These are phyloP conservation scores for Lithophane socia DNA, from an alignment of 2,888 invertebrate genomes.

Conservation along the genomic window DNA sequence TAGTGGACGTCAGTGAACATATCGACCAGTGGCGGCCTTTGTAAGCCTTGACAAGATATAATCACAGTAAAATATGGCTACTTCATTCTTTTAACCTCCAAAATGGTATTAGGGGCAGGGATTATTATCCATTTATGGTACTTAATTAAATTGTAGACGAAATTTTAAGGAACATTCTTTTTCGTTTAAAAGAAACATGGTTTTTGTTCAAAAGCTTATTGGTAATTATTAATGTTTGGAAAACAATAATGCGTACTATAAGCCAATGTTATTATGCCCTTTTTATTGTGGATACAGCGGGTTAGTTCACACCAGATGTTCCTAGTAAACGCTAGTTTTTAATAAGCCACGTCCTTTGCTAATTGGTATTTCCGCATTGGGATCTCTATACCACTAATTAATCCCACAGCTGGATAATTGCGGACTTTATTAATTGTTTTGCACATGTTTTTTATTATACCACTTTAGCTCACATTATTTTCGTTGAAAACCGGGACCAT, in stretches of 20 bases:
- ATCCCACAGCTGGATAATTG: slow-evolving; percentile 66
- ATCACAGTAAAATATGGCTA: slow-evolving; percentile 25
- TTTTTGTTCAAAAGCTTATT: not conserved
- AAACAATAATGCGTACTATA: not conserved
- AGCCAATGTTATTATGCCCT: not conserved
- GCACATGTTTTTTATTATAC: slow-evolving; percentile 70
- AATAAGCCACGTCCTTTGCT: slow-evolving; percentile 70
- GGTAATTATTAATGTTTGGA: not conserved
- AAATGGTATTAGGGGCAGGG: slow-evolving; percentile 2
- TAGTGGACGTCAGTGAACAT: slow-evolving; percentile 45
- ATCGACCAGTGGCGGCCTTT: slow-evolving; percentile 56
- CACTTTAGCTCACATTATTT: slow-evolving; percentile 50
- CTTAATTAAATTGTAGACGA: not conserved
- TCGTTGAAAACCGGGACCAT: slow-evolving; percentile 10
- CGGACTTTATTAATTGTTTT: slow-evolving; percentile 68
- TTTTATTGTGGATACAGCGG: slow-evolving; percentile 43
- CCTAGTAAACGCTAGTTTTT: slow-evolving; percentile 70
- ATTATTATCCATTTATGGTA: slow-evolving; percentile 7
- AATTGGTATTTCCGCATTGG: slow-evolving; percentile 79
- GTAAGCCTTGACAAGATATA: slow-evolving; percentile 54
- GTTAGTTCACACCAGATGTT: slow-evolving; percentile 63
- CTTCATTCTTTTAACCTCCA: slow-evolving; percentile 22
- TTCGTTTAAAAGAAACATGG: not conserved
- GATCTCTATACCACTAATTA: slow-evolving; percentile 64
- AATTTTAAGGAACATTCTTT: not conserved